Base-by-base conservation (phyloP, 2,113 vertebrate species). In the Turnix velox region DNA sequence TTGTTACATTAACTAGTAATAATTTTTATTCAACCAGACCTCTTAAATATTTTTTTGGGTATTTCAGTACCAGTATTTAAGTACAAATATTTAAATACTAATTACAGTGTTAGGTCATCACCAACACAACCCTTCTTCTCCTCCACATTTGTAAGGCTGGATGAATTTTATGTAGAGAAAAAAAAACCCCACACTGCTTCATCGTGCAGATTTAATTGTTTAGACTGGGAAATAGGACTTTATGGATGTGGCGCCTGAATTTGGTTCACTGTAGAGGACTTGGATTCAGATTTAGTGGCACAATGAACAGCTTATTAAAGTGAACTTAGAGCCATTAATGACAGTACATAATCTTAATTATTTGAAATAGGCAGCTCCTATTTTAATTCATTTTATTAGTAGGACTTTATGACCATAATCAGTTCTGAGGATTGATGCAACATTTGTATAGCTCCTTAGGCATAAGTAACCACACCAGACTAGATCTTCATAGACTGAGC, bases 391-490 rank as follows among this genome's bases (percentile, higher is more conserved):
- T 12, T 40, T 66, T 78, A 92, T 83, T 23, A 46, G 48, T 23
- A 67, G 22, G 9, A 2, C 9, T 88, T 80, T 46, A 17, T 18
- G 16, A 28, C 24, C 40, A 12, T 31, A 61, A 72, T 31, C 28
- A 48, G 31, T 79, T 79, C 42, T 77, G 35, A 82, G 22, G n/a
- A 62, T 57, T 78, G 37, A 9, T 35, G 30, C 57, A 25, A 8
- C 9, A 78, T 33, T 52, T 18, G 14, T 51, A 11, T 7, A 65
- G 5, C 20, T 61, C 57, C 42, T 43, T 39, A 11, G 23, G 7
- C 63, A 68, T 1, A 40, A 33, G 1, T 48, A 14, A 63, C 9
- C 3, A 6, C 0, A 1, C 9, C 23, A 66, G 24, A 57, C 16
- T 20, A 59, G 18, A 5, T 87, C 30, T 80, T 78, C 52, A 67